These are phyloP conservation scores for Cheilosia impressa DNA, from an alignment of 2,888 invertebrate species.

Conservation along the genomic window DNA sequence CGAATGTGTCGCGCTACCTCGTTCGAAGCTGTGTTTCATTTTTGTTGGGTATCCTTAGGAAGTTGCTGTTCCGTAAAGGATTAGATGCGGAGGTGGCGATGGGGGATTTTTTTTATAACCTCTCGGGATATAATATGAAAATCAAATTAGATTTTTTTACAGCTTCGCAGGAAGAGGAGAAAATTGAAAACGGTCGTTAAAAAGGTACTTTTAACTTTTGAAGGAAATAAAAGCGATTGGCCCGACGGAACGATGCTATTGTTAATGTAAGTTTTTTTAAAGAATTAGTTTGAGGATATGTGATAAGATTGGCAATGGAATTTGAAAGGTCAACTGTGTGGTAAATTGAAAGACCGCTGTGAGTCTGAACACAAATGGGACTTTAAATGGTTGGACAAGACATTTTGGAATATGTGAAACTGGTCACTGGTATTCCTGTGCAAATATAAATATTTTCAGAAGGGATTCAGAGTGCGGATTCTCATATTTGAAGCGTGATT, in stretches of 20 bases:
- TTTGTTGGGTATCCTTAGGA: constrained; percentile 1
- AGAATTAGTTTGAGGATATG: no score
- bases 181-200: constrained; percentile 33
- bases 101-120: constrained; percentile 19
- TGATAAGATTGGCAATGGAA: no score
- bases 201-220: constrained; percentile 12
- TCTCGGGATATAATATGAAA: constrained; percentile 28
- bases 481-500: no score
- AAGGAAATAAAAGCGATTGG: background rate
- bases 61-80: background rate
- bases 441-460: no score
- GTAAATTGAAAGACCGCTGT: no score
- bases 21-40: constrained; percentile 5
- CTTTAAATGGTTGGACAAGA: no score
- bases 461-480: no score
- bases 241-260: background rate
- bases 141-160: constrained; percentile 48
- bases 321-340: no score
- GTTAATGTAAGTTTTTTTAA: background rate
- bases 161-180: background rate
- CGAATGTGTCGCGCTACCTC: constrained; percentile 30
- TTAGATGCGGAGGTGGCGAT: constrained; percentile 10
- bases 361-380: no score
- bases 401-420: no score
- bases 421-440: no score